Conservation (phyloP, 2,888 invertebrate genomes). For the Noctua janthe region DNA sequence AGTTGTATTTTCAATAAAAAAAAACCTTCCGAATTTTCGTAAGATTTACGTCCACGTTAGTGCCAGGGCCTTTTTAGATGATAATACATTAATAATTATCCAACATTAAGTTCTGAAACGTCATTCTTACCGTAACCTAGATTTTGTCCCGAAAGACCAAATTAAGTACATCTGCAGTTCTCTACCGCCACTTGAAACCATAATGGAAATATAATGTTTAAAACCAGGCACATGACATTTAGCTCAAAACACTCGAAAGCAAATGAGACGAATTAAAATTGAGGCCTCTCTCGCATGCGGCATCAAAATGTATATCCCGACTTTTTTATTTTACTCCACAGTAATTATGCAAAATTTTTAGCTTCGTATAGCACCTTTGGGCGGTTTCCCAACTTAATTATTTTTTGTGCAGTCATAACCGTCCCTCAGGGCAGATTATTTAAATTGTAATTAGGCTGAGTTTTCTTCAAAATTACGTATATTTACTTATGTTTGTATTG, state of each 20-base stretch:
- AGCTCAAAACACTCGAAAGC: conserved; percentile 19
- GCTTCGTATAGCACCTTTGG: conserved; percentile 37
- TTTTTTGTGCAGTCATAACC: conserved; percentile 51
- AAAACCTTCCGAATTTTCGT: not conserved
- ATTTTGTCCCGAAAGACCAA: not conserved
- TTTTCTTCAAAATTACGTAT: conserved; percentile 42
- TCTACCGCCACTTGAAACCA: conserved; percentile 9
- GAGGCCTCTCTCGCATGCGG: conserved; percentile 19
- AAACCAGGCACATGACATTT: conserved; percentile 7
- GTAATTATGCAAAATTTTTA: conserved; percentile 56
- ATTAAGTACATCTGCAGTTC: not conserved
- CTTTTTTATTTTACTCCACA: conserved; percentile 54
- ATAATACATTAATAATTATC: not conserved
- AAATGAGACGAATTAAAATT: conserved; percentile 54
- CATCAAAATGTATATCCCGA: conserved; percentile 28
- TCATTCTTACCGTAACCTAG: not conserved
- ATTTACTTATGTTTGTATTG: conserved; percentile 18
- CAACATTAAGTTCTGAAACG: not conserved
- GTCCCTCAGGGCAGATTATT: conserved; percentile 38
- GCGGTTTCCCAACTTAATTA: conserved; percentile 50
- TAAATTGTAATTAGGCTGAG: conserved; percentile 50
- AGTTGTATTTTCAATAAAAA: not conserved
- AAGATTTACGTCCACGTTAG: not conserved
- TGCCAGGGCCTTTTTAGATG: not conserved
- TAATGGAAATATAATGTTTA: conserved; percentile 35